A percentile compares a stretch with the other conserved stretches of the same genome.
These are phyloP conservation scores for Spongia lamella DNA, from an alignment of 37 sponge, comb jelly and placozoan genomes.

Conservation along the genomic window DNA sequence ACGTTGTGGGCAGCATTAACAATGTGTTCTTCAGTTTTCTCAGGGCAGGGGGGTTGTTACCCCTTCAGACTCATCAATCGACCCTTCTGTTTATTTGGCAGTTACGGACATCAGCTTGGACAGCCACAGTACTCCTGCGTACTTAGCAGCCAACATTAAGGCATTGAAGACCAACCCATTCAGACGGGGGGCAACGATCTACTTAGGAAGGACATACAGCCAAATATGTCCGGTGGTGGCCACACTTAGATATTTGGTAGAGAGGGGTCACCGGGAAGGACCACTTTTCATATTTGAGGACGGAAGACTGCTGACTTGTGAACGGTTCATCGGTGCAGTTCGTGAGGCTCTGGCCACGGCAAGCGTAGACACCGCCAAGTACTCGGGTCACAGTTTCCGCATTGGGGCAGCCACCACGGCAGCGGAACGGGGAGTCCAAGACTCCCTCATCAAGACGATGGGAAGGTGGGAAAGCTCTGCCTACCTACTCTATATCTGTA, in stretches of 20 bases:
- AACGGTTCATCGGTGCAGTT: constrained; percentile 4
- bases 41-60: too few relatives aligned
- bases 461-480: constrained; percentile 27
- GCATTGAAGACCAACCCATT: not conserved
- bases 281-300: constrained; percentile 17
- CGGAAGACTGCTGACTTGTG: constrained; percentile 5
- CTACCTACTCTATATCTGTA: constrained; percentile 20
- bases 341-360: not conserved
- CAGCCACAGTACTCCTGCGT: not conserved
- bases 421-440: constrained; percentile 16
- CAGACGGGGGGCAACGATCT: not conserved
- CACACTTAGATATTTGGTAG: constrained; percentile 17
- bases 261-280: constrained; percentile 5
- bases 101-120: not conserved
- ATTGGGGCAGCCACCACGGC: constrained; percentile 37
- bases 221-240: constrained; percentile 20
- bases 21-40: too few relatives aligned
- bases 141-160: not conserved
- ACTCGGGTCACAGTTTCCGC: constrained; percentile 33
- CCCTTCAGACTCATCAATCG: too few relatives aligned
- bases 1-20: too few relatives aligned
- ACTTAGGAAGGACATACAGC: constrained; percentile 8
- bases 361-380: constrained; percentile 7
- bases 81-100: not conserved
- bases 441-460: constrained; percentile 19